These are phyloP conservation scores for Dicerorhinus sumatrensis DNA, from an alignment of 2,113 vertebrate genomes.

Conservation along the genomic window DNA sequence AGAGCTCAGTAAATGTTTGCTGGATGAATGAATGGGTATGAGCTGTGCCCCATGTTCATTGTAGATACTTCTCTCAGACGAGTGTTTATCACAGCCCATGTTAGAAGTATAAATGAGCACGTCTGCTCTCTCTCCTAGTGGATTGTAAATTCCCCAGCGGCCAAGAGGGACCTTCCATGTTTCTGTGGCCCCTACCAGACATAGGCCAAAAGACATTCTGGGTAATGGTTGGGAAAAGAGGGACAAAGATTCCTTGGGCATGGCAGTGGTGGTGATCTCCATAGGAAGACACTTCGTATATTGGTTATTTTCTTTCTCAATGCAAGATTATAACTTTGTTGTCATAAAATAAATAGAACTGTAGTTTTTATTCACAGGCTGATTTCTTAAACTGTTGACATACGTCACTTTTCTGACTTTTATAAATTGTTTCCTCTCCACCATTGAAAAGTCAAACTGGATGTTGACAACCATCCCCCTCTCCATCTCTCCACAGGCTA, in stretches of 20 bases:
- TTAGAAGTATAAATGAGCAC: neutral
- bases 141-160: neutral
- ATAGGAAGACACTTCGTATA: neutral
- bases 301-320: neutral
- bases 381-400: neutral
- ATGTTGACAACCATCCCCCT: neutral
- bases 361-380: neutral
- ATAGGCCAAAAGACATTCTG: neutral
- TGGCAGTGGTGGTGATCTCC: accelerated
- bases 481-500: neutral
- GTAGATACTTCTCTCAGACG: neutral
- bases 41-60: neutral
- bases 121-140: neutral
- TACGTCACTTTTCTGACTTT: neutral
- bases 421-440: neutral
- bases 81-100: too few species aligned
- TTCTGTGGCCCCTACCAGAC: neutral
- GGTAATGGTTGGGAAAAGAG: neutral
- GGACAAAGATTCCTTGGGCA: neutral
- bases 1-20: neutral
- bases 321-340: neutral
- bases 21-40: neutral
- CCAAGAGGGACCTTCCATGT: neutral
- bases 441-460: neutral
- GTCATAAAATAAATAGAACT: neutral